Evolutionary conservation across 2,888 invertebrate species (phyloP).

Genomic region (Autographa pulchrina): DNA sequence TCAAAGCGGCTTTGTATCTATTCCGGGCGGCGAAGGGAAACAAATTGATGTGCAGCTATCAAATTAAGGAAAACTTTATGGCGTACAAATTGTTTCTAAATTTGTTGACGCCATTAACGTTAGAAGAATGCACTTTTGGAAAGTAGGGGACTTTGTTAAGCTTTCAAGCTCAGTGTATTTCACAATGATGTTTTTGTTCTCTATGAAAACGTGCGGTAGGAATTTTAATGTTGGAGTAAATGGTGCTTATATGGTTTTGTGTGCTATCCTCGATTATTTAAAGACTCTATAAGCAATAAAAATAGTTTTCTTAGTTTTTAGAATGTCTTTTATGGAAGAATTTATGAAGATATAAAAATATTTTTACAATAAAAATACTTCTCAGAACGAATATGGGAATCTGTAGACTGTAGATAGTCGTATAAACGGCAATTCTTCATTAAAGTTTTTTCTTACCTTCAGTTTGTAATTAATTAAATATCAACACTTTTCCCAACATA

Average conservation of each 20-base stretch:
- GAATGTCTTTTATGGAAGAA: constrained; percentile 8
- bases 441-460: not conserved
- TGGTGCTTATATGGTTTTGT: not conserved
- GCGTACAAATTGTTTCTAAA: constrained; percentile 71
- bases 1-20: constrained; percentile 70
- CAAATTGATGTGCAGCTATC: constrained; percentile 75
- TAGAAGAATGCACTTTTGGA: constrained; percentile 41
- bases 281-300: not conserved
- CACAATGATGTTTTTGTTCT: constrained; percentile 25
- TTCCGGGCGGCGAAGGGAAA: constrained; percentile 64
- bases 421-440: not conserved
- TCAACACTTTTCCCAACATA: constrained; percentile 12
- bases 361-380: not conserved
- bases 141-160: constrained; percentile 12
- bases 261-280: not conserved
- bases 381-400: too few relatives aligned
- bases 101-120: constrained; percentile 49
- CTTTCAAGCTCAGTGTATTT: constrained; percentile 22
- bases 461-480: constrained; percentile 20
- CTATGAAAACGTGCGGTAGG: constrained; percentile 13
- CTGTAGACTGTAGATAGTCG: not conserved
- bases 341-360: not conserved
- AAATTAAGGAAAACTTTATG: constrained; percentile 72
- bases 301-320: not conserved
- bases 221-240: constrained; percentile 12